These are phyloP conservation scores for Equus przewalskii DNA, from an alignment of 2,113 vertebrate genomes.

Conservation along the genomic window DNA sequence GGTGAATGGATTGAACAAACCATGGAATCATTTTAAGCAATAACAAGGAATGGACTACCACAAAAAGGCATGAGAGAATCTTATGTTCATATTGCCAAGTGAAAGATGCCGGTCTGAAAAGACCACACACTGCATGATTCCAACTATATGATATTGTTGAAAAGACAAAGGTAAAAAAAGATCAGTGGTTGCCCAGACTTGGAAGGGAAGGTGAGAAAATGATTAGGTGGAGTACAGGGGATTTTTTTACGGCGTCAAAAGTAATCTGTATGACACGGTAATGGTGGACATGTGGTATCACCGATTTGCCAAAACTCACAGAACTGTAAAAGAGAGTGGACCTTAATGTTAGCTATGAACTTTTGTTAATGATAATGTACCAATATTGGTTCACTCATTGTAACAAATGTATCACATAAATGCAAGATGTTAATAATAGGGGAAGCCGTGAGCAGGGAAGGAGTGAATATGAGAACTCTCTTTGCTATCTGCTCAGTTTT, in stretches of 20 bases:
- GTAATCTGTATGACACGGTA: too few relatives aligned
- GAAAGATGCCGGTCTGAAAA: not conserved
- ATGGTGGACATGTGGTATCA: too few relatives aligned
- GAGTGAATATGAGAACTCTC: not conserved
- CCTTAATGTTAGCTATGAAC: not conserved
- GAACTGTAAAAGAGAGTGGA: not conserved
- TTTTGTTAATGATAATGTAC: not conserved
- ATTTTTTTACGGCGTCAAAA: too few relatives aligned
- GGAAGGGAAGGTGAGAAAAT: too few relatives aligned
- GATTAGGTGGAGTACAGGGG: too few relatives aligned
- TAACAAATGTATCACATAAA: not conserved
- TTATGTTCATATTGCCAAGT: not conserved
- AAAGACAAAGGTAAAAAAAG: not conserved
- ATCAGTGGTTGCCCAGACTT: too few relatives aligned
- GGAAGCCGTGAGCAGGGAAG: not conserved
- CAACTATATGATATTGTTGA: not conserved
- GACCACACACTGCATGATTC: not conserved
- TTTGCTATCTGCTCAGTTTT: not conserved
- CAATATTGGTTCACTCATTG: not conserved
- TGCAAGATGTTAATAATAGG: not conserved
- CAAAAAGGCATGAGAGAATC: not conserved
- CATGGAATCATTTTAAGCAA: too few relatives aligned
- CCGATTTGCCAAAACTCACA: too few relatives aligned
- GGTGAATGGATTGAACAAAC: not conserved
- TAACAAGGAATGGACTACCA: not conserved